Evolutionary conservation across 2,113 vertebrate genomes (phyloP), one percentile per base, ranked within the genome.

Genomic region (Pongo pygmaeus): DNA sequence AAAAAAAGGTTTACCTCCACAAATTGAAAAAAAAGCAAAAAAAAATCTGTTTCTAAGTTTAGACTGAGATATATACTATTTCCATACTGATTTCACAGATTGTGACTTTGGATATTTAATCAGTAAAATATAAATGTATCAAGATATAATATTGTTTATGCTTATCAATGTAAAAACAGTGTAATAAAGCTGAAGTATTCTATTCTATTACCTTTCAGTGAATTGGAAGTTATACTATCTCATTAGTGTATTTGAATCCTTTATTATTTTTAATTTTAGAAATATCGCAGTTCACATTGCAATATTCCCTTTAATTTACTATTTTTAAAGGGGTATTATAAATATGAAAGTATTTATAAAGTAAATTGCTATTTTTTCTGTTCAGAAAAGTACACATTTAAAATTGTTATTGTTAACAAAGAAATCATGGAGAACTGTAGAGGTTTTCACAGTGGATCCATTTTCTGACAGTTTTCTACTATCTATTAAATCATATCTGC

Each of bases 351-450:
- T 97, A 96, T 98, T 97, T 78, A 98, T 98, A 98, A 98, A 95
- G 70, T 93, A 69, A 91, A 83, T 55, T 97, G 48, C 57, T 97
- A 79, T 94, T 88, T 95, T 96, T 96, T 95, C 85, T 96, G 20
- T 97, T 97, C 97, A 98, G 97, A 97, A 98, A 98, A 98, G 72
- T 55, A 87, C 30, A 93, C 69, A 35, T 93, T 88, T 84, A 84
- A 97, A 97, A 96, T 80, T 94, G 92, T 98, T 98, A 98, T 98
- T 98, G 99, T 98, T 99, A 97, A 97, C 88, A 91, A 98, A 97
- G 57, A 89, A 96, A 95, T 93, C 43, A 20, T 43, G 90, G 78
- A 70, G 25, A 81, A 96, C 46, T 78, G 8, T 43, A 91, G 32
- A 89, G 30, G 89, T 97, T 96, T 98, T 90, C 83, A 96, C 79